Evolutionary conservation across 2,888 invertebrate species (phyloP).

Genomic region (Entomobrya multifasciata): DNA sequence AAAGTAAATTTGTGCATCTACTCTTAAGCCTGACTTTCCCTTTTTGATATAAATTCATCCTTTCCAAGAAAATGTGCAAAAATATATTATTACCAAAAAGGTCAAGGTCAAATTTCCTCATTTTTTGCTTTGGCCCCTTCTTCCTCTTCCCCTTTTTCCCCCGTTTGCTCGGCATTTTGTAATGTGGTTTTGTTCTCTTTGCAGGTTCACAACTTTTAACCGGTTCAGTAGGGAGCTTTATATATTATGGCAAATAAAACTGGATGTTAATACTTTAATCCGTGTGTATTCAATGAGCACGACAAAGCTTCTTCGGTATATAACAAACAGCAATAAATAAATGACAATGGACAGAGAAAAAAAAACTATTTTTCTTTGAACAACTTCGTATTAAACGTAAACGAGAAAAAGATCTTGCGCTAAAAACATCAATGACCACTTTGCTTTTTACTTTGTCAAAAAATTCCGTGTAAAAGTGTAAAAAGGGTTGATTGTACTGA

Average conservation of each 20-base stretch:
- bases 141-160: slow-evolving; percentile 63
- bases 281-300: not conserved
- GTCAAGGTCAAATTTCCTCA: slow-evolving; percentile 77
- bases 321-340: no score
- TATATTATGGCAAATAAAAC: not conserved
- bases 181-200: not conserved
- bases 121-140: slow-evolving; percentile 30
- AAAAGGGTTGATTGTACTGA: no score
- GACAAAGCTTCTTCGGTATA: not conserved
- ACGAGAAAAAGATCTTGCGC: no score
- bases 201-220: no score
- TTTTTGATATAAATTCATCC: not conserved
- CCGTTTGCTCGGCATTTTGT: slow-evolving; percentile 67
- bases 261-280: not conserved
- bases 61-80: not conserved
- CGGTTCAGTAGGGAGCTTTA: not conserved
- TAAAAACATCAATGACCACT: no score
- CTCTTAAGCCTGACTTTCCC: no score
- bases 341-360: no score
- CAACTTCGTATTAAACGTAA: no score
- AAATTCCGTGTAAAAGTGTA: no score
- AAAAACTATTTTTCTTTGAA: no score
- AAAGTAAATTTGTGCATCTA: not conserved
- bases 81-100: slow-evolving; percentile 71
- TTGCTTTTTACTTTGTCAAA: no score